phyloP scores from a whole-genome alignment of 1,140 invertebrate species.

The Pachyrhynchus sulphureomaculatus region DNA sequence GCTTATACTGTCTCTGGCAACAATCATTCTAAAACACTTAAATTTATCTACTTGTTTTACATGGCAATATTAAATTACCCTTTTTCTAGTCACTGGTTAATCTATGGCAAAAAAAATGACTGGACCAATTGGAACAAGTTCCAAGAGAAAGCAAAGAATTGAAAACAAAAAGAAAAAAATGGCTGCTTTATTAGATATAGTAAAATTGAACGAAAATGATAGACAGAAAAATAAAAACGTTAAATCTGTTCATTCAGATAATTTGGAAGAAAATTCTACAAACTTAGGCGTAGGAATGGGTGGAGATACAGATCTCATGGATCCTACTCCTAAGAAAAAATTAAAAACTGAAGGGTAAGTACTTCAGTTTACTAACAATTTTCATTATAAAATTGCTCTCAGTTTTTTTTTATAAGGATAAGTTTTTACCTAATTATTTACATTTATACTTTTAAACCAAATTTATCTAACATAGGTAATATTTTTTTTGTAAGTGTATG shows the following conservation, averaged over 20 bases:
- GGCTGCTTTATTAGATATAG: conserved; percentile 60
- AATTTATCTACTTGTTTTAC: too few species aligned
- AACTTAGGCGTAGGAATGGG: background rate
- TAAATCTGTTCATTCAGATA: conserved; percentile 7
- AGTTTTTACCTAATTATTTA: too few species aligned
- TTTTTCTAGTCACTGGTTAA: conserved; percentile 26
- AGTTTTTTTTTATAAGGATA: too few species aligned
- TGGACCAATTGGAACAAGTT: conserved; percentile 50
- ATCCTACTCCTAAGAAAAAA: conserved; percentile 43
- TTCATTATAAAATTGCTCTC: background rate
- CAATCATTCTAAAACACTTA: too few species aligned
- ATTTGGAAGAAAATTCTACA: conserved; percentile 2
- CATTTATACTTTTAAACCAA: too few species aligned
- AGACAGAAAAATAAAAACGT: conserved; percentile 40
- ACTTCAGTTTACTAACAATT: conserved; percentile 2
- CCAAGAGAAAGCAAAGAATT: conserved; percentile 49
- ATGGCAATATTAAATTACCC: too few species aligned
- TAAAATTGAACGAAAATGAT: conserved; percentile 63
- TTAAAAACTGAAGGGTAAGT: conserved; percentile 39
- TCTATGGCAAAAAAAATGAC: conserved; percentile 43
- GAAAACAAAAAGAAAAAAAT: conserved; percentile 67
- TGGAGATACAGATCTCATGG: conserved; percentile 40
- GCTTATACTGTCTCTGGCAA: too few species aligned
- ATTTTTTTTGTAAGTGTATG: too few species aligned
- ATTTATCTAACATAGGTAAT: too few species aligned